Evolutionary conservation across 2,888 invertebrate species (phyloP), one percentile per base, ranked within the genome.

Genomic region (Drosophila robusta): DNA sequence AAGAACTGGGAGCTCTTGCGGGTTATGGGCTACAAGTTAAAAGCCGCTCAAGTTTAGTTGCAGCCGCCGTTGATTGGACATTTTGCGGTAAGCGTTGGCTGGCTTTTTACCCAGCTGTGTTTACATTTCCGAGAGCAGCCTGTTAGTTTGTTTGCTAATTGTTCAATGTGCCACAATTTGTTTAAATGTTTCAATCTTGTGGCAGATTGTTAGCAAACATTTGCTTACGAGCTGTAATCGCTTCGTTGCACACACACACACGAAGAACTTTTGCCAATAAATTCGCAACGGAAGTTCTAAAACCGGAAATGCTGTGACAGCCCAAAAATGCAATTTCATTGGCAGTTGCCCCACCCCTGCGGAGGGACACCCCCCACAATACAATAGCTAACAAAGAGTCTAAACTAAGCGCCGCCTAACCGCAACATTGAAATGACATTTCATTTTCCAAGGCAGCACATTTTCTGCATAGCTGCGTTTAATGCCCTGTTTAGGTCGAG

Each of bases 381-480:
- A 11, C 22, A 41, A n/a, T 18, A 16, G 29, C 26, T 22, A 6
- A 42, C 18, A 22, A 36, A 11, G 5, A 38, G 5, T 18, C 5
- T 8, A 7, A 11, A 39, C 26, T 18, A 51, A 66, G 42, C 22
- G 47, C 47, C 41, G 44, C 18, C 51, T 61, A 75, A 78, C 86
- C 82, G 57, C 82, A 85, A 63, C 55, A 66, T 66, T 70, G 73
- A 72, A 73, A 76, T 85, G 82, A 75, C 82, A 87, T 76, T 87
- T 70, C 52, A 87, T 82, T 87, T 70, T 44, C n/a, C 26, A 47
- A 47, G 11, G 47, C 55, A 38, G 9, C 18, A 39, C 18, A 34
- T 47, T 73, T 54, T 51, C 55, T 45, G 42, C 50, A 49, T 51
- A 45, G 32, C 14, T 60, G 47, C 34, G 12, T 11, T 52, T n/a